Percentiles rank a stretch among this genome's conserved stretches.
Conservation (phyloP, 2,888 invertebrate species). For the Ypsolopha scabrella region DNA sequence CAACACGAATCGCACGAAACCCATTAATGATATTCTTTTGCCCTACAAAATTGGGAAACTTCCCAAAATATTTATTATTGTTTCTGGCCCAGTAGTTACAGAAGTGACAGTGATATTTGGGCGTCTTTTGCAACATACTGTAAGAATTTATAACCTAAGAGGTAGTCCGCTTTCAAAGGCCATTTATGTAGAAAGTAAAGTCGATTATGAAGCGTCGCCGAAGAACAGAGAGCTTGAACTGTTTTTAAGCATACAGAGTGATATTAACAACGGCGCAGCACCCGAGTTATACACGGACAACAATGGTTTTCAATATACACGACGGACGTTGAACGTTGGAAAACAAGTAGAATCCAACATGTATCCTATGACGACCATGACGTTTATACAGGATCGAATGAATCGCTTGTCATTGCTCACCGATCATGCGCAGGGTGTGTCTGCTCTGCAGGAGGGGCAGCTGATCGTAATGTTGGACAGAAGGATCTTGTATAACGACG, state of each 20-base stretch:
- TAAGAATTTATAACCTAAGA: conserved; percentile 81
- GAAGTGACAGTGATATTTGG: conserved; percentile 86
- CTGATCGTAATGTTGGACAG: conserved; percentile 95
- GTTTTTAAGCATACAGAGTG: conserved; percentile 88
- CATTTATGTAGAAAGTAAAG: conserved; percentile 82
- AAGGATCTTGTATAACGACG: conserved; percentile 91
- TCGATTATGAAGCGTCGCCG: conserved; percentile 86
- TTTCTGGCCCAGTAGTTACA: conserved; percentile 85
- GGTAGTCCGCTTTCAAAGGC: conserved; percentile 75
- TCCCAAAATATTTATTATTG: conserved; percentile 76
- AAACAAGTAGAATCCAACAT: conserved; percentile 94
- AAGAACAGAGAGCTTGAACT: conserved; percentile 90
- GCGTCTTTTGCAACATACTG: conserved; percentile 79
- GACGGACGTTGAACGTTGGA: conserved; percentile 78
- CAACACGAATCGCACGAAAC: conserved; percentile 86
- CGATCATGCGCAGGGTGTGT: conserved; percentile 92
- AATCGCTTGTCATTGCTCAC: conserved; percentile 82
- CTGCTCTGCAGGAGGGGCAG: conserved; percentile 89
- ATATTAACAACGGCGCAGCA: conserved; percentile 82
- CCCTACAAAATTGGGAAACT: conserved; percentile 73
- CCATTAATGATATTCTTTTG: conserved; percentile 80
- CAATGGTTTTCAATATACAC: conserved; percentile 91
- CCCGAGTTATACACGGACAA: conserved; percentile 89
- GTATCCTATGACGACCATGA: conserved; percentile 92
- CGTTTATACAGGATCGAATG: conserved; percentile 82